Evolutionary conservation across 2,113 vertebrate species (phyloP).

Genomic region (Megaleporinus macrocephalus): DNA sequence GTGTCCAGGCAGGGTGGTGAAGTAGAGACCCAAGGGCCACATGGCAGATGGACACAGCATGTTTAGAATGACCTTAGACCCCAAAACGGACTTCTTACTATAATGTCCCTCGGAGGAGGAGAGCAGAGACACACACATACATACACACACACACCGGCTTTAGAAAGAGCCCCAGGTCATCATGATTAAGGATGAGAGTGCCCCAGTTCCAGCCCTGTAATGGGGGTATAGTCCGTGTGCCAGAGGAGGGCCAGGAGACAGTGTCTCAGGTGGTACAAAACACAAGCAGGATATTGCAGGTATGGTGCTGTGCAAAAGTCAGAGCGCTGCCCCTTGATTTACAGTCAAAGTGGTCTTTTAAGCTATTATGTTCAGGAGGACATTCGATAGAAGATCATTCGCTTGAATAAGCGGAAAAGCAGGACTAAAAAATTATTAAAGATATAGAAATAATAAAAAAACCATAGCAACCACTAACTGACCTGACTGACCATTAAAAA

Average conservation of each 20-base stretch:
- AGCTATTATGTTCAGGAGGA: too few relatives aligned
- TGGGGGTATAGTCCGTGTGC: conserved; percentile 4
- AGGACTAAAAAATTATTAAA: too few relatives aligned
- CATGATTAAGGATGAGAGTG: conserved; percentile 18
- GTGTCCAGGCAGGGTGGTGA: not conserved
- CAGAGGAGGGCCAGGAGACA: conserved; percentile 2
- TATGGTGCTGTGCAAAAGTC: not conserved
- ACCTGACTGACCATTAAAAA: too few relatives aligned
- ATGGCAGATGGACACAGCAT: conserved; percentile 31
- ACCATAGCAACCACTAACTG: too few relatives aligned
- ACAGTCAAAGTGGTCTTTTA: too few relatives aligned
- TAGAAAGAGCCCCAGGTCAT: conserved; percentile 28
- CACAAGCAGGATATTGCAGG: conserved; percentile 10
- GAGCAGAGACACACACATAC: conserved; percentile 1
- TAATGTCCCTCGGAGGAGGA: conserved; percentile 6
- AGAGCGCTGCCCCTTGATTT: too few relatives aligned
- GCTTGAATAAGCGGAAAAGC: too few relatives aligned
- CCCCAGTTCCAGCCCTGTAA: conserved; percentile 30
- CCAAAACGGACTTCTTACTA: not conserved
- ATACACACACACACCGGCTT: not conserved
- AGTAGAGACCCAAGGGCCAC: not conserved
- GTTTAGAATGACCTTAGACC: conserved; percentile 35
- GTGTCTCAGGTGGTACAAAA: conserved; percentile 13
- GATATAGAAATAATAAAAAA: too few relatives aligned
- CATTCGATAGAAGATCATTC: too few relatives aligned